Evolutionary conservation across 2,113 vertebrate species (phyloP).

Genomic region (Athene cunicularia): DNA sequence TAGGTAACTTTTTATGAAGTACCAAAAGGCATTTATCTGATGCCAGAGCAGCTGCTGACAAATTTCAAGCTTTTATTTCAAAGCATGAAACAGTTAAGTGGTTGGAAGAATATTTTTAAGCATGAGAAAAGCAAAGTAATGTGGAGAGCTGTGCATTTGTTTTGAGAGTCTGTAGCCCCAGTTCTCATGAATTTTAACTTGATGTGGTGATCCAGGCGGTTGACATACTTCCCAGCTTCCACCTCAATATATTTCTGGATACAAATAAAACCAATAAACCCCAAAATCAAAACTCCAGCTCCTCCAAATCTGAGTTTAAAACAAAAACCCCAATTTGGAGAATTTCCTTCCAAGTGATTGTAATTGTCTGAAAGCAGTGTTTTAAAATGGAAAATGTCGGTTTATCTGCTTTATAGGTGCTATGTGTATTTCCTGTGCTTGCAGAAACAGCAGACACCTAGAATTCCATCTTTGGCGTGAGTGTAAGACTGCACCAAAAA

Average conservation of each 20-base stretch:
- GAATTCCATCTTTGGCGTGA: background rate
- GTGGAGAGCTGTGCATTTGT: constrained; percentile 8
- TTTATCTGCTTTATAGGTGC: background rate
- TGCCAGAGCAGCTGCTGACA: constrained; percentile 56
- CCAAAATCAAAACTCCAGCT: background rate
- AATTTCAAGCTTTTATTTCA: constrained; percentile 60
- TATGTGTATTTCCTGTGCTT: background rate
- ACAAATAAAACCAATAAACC: background rate
- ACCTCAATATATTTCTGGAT: background rate
- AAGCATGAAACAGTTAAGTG: constrained; percentile 37
- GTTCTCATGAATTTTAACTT: background rate
- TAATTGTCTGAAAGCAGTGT: background rate
- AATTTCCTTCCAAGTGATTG: background rate
- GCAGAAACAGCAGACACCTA: background rate
- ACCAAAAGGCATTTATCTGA: constrained; percentile 47
- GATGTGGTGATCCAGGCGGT: background rate
- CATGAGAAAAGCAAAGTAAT: background rate
- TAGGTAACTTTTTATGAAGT: constrained; percentile 58
- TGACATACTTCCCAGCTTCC: background rate
- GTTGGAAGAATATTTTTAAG: constrained; percentile 33
- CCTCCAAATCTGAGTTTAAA: background rate
- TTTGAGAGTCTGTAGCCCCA: background rate
- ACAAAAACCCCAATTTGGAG: background rate
- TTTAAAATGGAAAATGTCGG: background rate
- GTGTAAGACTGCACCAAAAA: background rate